These are phyloP conservation scores for Aphelenchoides besseyi DNA, from an alignment of 1,140 invertebrate species.

Conservation along the genomic window DNA sequence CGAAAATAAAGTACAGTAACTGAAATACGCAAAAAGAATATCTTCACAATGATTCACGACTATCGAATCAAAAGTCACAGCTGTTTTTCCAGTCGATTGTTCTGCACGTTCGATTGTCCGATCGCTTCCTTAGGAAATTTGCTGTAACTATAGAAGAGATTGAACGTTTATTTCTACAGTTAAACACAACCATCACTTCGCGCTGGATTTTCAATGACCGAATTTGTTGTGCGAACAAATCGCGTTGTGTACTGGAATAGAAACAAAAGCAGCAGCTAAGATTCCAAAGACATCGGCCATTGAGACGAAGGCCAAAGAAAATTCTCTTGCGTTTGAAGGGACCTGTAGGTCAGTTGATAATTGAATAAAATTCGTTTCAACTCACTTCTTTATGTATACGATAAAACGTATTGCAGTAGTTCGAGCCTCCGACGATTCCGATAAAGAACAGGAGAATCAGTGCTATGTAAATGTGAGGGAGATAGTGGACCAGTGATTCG, in stretches of 20 bases:
- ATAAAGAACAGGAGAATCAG: slow-evolving; percentile 44
- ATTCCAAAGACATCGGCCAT: neutral
- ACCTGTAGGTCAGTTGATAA: neutral
- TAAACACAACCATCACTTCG: too few species aligned
- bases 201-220: neutral
- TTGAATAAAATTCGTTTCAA: neutral
- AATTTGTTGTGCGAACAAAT: neutral
- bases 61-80: too few species aligned
- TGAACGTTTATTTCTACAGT: too few species aligned
- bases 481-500: slow-evolving; percentile 39
- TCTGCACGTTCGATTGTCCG: too few species aligned
- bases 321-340: neutral
- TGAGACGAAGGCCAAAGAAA: neutral
- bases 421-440: slow-evolving; percentile 69
- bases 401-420: slow-evolving; percentile 81
- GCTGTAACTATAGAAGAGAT: too few species aligned
- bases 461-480: slow-evolving; percentile 39
- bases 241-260: neutral
- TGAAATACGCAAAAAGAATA: too few species aligned
- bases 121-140: too few species aligned
- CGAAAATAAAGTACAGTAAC: too few species aligned
- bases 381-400: slow-evolving; percentile 73
- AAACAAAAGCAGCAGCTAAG: neutral
- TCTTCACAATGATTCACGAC: too few species aligned
- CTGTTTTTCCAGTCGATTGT: too few species aligned